These are phyloP conservation scores for Lagria hirta DNA, from an alignment of 2,888 invertebrate genomes.

Conservation along the genomic window DNA sequence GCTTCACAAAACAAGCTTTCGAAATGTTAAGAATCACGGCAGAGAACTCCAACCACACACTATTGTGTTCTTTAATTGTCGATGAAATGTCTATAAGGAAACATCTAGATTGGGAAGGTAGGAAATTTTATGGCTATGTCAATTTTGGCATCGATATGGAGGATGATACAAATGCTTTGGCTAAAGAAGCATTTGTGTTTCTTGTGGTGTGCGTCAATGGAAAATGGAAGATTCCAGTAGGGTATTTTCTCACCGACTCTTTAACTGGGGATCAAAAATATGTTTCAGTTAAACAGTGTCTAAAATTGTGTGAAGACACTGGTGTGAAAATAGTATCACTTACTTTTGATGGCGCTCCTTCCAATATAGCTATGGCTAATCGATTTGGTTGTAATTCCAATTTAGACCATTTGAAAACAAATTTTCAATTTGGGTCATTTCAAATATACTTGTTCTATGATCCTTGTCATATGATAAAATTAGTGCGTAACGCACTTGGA, in stretches of 20 bases:
- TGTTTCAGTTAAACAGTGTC: slow-evolving; percentile 26
- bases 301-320: slow-evolving; percentile 28
- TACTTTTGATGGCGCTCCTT: slow-evolving; percentile 32
- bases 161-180: slow-evolving; percentile 27
- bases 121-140: slow-evolving; percentile 35
- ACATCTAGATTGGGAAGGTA: slow-evolving; percentile 35
- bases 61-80: slow-evolving; percentile 34
- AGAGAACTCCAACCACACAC: slow-evolving; percentile 2
- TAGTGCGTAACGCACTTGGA: slow-evolving; percentile 36
- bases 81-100: slow-evolving; percentile 40
- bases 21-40: slow-evolving; percentile 27
- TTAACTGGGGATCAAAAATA: slow-evolving; percentile 27
- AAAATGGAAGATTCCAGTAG: slow-evolving; percentile 31
- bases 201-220: slow-evolving; percentile 28
- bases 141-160: slow-evolving; percentile 33
- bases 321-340: slow-evolving; percentile 28
- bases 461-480: slow-evolving; percentile 37
- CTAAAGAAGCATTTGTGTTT: slow-evolving; percentile 30
- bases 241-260: slow-evolving; percentile 30
- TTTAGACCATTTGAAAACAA: slow-evolving; percentile 21
- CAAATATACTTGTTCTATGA: slow-evolving; percentile 23
- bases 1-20: slow-evolving; percentile 32
- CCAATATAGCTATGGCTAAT: slow-evolving; percentile 30
- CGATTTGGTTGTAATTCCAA: slow-evolving; percentile 13
- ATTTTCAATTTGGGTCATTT: slow-evolving; percentile 15